Evolutionary conservation across 2,888 invertebrate genomes (phyloP).

Genomic region (Tromatobia lineatoria): DNA sequence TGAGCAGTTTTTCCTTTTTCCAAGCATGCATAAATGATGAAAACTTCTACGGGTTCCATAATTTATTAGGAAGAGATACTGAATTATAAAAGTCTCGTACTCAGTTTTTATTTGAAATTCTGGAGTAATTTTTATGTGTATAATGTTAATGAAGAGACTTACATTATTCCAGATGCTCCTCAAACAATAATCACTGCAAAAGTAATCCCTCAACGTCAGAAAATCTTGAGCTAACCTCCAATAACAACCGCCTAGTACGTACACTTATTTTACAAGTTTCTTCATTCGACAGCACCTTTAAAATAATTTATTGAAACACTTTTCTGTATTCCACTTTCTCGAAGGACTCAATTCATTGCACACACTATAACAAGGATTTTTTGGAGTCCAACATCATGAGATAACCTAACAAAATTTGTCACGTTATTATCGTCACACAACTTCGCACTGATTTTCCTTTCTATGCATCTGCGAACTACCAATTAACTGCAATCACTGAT

Average conservation of each 20-base stretch:
- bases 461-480: neutral
- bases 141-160: neutral
- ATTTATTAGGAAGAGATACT: neutral
- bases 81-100: neutral
- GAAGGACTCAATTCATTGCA: neutral
- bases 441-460: neutral
- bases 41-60: neutral
- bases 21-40: neutral
- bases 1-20: neutral
- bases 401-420: slow-evolving; percentile 1
- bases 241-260: neutral
- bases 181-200: neutral
- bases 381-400: neutral
- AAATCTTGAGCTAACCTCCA: slow-evolving; percentile 48
- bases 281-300: neutral
- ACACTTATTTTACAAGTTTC: neutral
- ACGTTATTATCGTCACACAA: neutral
- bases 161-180: neutral
- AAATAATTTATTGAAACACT: neutral
- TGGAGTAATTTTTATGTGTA: neutral
- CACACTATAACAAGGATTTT: neutral
- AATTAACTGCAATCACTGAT: neutral
- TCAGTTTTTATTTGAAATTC: neutral
- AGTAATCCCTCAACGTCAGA: neutral
- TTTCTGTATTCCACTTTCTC: neutral